Base-by-base conservation (phyloP, 30 jellyfish, hydroid and myxozoan genomes). In the Hydractinia symbiolongicarpus region DNA sequence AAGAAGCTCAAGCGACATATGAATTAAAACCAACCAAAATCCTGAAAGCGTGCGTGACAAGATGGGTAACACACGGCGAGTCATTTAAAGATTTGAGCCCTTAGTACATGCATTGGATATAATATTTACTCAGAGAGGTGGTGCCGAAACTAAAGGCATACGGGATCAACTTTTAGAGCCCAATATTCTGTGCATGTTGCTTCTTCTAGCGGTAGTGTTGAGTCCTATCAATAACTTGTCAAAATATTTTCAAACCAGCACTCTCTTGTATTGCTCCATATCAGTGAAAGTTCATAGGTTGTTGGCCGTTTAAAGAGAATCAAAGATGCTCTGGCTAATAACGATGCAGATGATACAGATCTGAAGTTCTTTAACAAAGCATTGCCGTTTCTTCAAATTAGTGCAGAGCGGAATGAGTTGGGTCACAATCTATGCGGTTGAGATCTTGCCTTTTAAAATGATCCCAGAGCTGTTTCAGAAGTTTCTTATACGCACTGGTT, bases 61-160 rank as follows among this genome's bases (percentile, higher is more conserved):
- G 80, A 5, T 71, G 68, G 80, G 30, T 72, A 8, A 72, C 80
- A 8, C 62, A 72, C 60, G 5, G 81, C 1, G 81, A 72, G n/a
- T 7, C 7, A 72, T 72, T 1, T 7, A 0, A 7, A 10, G 81
- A 7, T 72, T 72, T 5, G 53, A 72, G 60, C 81, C 81, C 61
- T 52, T 72, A 72, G 58, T 72, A 5, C 72, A 10, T 72, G 81
- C 81, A 5, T 17, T 72, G 9, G 62, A 17, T 52, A 8, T 72
- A 9, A 7, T 72, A 17, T 52, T 5, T 15, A 7, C 1, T 5
- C 61, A 72, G n/a, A 7, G 60, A 30, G 60, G 60, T 10, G 81
- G 4, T 5, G 10, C 81, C 14, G 60, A 72, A 72, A 0, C n/a
- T 72, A 72, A 72, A 52, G 81, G 81, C 10, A 4, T 72, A 4